These are phyloP conservation scores for Magallana angulata DNA, from an alignment of 1,140 invertebrate genomes.

Conservation along the genomic window DNA sequence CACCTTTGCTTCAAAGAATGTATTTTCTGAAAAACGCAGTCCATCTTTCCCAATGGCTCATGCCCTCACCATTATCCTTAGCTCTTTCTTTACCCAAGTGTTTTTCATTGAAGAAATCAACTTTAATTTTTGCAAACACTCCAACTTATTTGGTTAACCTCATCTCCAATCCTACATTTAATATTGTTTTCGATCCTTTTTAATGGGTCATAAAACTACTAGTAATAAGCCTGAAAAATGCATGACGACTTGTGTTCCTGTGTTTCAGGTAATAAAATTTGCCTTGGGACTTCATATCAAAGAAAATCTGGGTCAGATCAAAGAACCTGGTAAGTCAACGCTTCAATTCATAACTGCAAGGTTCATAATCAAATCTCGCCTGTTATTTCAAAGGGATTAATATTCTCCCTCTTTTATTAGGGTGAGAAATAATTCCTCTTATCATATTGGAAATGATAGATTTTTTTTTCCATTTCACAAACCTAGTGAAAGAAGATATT, in stretches of 20 bases:
- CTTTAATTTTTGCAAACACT: too few species aligned
- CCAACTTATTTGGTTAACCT: too few species aligned
- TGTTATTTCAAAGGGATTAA: background rate
- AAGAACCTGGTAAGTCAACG: background rate
- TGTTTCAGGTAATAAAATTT: background rate
- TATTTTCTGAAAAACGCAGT: too few species aligned
- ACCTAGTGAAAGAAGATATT: background rate
- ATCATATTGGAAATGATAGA: background rate
- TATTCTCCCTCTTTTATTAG: background rate
- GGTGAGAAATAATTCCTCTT: background rate
- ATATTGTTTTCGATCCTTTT: too few species aligned
- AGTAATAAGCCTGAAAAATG: too few species aligned
- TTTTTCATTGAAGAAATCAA: too few species aligned
- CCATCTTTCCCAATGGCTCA: too few species aligned
- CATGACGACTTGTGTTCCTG: background rate
- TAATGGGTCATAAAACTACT: too few species aligned
- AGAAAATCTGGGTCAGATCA: background rate
- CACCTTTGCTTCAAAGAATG: too few species aligned
- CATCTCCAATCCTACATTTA: too few species aligned
- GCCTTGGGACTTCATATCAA: background rate
- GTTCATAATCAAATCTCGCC: background rate
- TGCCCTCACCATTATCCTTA: too few species aligned
- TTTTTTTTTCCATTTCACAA: background rate
- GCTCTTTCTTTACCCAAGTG: too few species aligned
- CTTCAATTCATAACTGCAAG: background rate